phyloP scores from a whole-genome alignment of 2,888 invertebrate genomes.

The Drosophila rellima region DNA sequence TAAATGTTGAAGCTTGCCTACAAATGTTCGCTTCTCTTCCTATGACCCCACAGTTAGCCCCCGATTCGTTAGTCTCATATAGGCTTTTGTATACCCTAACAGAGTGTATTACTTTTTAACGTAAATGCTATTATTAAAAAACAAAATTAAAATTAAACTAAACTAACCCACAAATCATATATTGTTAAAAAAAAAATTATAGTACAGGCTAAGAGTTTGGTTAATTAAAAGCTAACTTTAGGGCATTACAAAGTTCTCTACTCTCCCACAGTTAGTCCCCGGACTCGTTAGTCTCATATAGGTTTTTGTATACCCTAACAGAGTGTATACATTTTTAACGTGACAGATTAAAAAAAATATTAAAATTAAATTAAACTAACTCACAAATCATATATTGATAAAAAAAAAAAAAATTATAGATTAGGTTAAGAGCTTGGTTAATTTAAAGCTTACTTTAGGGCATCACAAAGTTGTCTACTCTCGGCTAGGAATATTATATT shows the following conservation, averaged over 20 bases:
- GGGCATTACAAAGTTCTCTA: neutral
- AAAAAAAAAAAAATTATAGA: neutral
- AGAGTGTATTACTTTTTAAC: neutral
- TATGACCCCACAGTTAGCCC: slow-evolving; percentile 4
- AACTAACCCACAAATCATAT: neutral
- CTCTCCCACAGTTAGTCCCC: too few species aligned
- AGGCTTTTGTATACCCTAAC: slow-evolving; percentile 1
- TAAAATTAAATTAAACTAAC: neutral
- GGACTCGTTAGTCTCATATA: too few species aligned
- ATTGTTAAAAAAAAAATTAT: neutral
- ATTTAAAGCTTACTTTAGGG: neutral
- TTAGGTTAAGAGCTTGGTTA: neutral
- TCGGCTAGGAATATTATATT: neutral
- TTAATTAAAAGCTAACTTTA: neutral
- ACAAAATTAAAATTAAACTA: neutral
- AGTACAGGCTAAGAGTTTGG: too few species aligned
- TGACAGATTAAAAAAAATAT: too few species aligned
- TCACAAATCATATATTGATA: neutral
- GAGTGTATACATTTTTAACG: too few species aligned
- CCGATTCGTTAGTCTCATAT: slow-evolving; percentile 30
- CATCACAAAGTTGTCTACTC: neutral
- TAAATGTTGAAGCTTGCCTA: slow-evolving; percentile 15
- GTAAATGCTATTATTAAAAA: too few species aligned
- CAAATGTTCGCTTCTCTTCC: slow-evolving; percentile 6
- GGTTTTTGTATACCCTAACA: too few species aligned